phyloP scores from a whole-genome alignment of 2,113 vertebrate species.

The Phasianus colchicus region DNA sequence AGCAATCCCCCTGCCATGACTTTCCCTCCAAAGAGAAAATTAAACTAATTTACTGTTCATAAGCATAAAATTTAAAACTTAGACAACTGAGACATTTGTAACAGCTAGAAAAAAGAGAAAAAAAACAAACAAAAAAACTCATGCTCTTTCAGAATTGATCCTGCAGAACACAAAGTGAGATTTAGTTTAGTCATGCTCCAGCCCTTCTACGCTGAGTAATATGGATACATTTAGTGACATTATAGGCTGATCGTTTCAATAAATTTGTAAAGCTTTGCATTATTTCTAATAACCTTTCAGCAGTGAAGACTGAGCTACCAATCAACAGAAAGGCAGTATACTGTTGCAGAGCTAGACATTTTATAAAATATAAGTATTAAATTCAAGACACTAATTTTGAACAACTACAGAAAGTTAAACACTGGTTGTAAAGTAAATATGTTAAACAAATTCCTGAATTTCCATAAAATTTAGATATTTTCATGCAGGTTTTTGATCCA shows the following conservation, averaged over 20 bases:
- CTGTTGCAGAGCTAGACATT: background rate
- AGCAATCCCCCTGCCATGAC: background rate
- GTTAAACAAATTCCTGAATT: background rate
- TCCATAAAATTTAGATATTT: background rate
- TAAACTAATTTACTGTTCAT: background rate
- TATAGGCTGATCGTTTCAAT: background rate
- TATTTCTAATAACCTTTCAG: background rate
- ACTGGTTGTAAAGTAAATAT: background rate
- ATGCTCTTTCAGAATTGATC: background rate
- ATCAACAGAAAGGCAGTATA: background rate
- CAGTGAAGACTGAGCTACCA: background rate
- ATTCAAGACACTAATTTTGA: background rate
- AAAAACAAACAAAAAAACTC: no score
- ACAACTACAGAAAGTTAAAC: background rate
- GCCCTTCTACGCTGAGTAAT: background rate
- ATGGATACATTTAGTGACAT: background rate
- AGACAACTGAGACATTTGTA: background rate
- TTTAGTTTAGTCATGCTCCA: background rate
- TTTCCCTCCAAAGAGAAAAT: slow-evolving; percentile 18
- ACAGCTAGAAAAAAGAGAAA: background rate
- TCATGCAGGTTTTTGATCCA: background rate
- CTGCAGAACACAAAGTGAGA: background rate
- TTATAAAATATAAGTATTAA: background rate
- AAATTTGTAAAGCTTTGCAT: background rate
- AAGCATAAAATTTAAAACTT: slow-evolving; percentile 2